These are phyloP conservation scores for Boloria euphrosyne DNA, from an alignment of 2,888 invertebrate genomes.

Conservation along the genomic window DNA sequence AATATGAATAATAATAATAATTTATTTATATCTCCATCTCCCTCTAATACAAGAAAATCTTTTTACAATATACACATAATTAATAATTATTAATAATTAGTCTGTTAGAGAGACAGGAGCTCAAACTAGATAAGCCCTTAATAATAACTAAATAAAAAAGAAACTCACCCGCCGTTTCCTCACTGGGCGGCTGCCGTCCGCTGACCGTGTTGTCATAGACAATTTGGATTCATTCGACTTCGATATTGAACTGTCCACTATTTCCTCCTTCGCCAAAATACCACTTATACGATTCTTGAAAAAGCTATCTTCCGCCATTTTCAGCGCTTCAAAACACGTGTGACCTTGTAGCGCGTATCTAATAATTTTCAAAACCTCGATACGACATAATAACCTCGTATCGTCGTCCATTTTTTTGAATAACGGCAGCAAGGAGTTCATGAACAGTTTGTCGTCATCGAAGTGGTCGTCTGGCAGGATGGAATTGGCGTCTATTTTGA, in stretches of 20 bases:
- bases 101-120: no score
- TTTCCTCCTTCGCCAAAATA: constrained; percentile 57
- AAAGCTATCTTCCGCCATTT: constrained; percentile 61
- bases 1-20: no score
- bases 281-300: constrained; percentile 58
- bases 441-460: constrained; percentile 71
- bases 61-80: no score
- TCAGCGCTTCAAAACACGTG: constrained; percentile 64
- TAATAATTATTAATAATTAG: no score
- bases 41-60: no score
- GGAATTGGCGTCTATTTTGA: constrained; percentile 70
- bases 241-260: constrained; percentile 36
- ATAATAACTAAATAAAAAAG: constrained; percentile 17
- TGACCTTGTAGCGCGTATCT: constrained; percentile 68
- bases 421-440: constrained; percentile 71
- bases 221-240: constrained; percentile 54
- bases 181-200: constrained; percentile 69
- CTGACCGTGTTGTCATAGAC: constrained; percentile 72
- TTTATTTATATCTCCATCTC: no score
- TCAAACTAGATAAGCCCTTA: no score
- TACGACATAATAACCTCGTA: constrained; percentile 66
- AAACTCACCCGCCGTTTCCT: constrained; percentile 65
- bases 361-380: constrained; percentile 72
- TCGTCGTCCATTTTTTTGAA: constrained; percentile 77
- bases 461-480: constrained; percentile 74